Conservation (phyloP, 1,140 invertebrate species). For the Drosophila bocki region DNA sequence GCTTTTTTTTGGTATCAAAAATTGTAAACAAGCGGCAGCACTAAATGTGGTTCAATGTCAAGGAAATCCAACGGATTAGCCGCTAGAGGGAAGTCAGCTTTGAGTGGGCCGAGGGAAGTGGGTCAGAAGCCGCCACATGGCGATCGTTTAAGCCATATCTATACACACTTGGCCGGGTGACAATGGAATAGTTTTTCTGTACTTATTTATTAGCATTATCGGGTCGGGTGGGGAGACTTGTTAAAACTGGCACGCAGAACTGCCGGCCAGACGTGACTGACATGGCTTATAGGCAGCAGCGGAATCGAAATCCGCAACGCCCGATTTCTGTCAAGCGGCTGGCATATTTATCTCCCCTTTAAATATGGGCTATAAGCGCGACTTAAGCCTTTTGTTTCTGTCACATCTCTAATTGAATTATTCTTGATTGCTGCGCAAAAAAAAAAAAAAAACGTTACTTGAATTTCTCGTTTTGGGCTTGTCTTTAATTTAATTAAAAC, state of each 20-base stretch:
- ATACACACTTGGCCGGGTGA: constrained; percentile 42
- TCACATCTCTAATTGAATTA: constrained; percentile 47
- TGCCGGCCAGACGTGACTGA: constrained; percentile 53
- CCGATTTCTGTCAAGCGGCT: constrained; percentile 65
- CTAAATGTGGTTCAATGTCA: constrained; percentile 76
- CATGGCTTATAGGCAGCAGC: constrained; percentile 24
- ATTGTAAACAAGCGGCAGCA: constrained; percentile 26
- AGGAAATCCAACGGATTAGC: constrained; percentile 51
- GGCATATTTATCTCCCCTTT: constrained; percentile 32
- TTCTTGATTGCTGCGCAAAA: constrained; percentile 39
- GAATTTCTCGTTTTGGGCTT: constrained; percentile 34
- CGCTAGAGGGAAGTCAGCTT: constrained; percentile 6
- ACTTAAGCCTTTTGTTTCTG: constrained; percentile 31
- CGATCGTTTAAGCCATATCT: constrained; percentile 45
- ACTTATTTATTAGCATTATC: constrained; percentile 54
- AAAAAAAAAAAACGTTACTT: constrained; percentile 2
- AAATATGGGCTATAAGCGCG: constrained; percentile 21
- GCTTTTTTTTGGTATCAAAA: constrained; percentile 17
- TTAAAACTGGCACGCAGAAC: constrained; percentile 64
- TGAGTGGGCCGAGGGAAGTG: constrained; percentile 46
- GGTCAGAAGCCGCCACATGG: constrained; percentile 33
- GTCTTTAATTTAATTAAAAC: constrained; percentile 76
- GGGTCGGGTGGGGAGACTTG: constrained; percentile 31
- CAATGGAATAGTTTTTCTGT: constrained; percentile 52
- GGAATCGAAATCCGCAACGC: constrained; percentile 22